phyloP scores from a whole-genome alignment of 2,113 vertebrate genomes.

The Mesitornis unicolor region DNA sequence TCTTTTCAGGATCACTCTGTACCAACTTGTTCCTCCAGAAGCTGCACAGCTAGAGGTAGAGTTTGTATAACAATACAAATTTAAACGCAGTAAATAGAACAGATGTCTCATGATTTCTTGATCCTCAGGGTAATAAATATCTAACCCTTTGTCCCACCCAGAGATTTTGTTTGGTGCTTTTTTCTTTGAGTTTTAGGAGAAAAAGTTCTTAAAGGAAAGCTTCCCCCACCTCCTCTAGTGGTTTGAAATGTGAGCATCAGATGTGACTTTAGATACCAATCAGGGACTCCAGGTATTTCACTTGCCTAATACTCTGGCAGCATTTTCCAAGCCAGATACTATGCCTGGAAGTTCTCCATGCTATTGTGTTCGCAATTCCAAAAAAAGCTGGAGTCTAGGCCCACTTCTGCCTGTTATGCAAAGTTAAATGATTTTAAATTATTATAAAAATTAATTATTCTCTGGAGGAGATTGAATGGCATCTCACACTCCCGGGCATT shows the following conservation, averaged over 20 bases:
- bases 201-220: constrained; percentile 1
- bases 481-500: not conserved
- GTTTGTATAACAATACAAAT: constrained; percentile 50
- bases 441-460: not conserved
- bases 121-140: constrained; percentile 57
- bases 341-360: not conserved
- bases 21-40: constrained; percentile 62
- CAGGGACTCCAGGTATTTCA: not conserved
- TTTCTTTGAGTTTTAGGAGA: not conserved
- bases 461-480: not conserved
- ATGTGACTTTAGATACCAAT: constrained; percentile 7
- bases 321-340: not conserved
- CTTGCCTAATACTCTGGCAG: not conserved
- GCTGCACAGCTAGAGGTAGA: constrained; percentile 39
- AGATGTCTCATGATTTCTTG: constrained; percentile 56
- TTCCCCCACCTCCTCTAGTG: not conserved
- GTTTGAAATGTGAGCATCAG: constrained; percentile 33
- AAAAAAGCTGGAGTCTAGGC: not conserved
- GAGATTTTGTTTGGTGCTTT: not conserved
- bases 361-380: not conserved
- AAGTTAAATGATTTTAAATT: not conserved
- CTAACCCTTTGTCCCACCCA: constrained; percentile 18
- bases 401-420: not conserved
- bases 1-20: constrained; percentile 51
- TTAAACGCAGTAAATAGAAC: constrained; percentile 38